A percentile compares a stretch with the other conserved stretches of the same genome.
Evolutionary conservation across 2,888 invertebrate genomes (phyloP).

Genomic region (Hypolimnas misippus): DNA sequence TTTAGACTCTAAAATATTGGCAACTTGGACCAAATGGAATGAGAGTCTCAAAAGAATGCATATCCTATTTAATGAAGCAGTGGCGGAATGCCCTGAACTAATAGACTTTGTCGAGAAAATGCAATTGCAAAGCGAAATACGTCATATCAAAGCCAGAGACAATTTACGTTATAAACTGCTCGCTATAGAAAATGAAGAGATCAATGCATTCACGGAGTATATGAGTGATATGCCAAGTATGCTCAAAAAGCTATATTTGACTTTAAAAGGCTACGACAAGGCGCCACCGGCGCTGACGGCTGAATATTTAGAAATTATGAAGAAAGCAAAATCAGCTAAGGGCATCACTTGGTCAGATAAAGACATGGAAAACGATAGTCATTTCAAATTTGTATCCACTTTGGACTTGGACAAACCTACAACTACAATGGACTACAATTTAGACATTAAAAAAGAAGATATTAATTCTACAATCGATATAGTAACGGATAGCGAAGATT

Average conservation of each 20-base stretch:
- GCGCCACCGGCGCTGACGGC: slow-evolving; percentile 81
- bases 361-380: slow-evolving; percentile 56
- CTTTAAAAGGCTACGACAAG: slow-evolving; percentile 84
- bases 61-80: slow-evolving; percentile 55
- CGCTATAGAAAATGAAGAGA: slow-evolving; percentile 76
- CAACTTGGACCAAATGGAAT: slow-evolving; percentile 63
- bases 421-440: slow-evolving; percentile 45
- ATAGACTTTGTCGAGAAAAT: slow-evolving; percentile 58
- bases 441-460: slow-evolving; percentile 46
- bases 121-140: slow-evolving; percentile 61
- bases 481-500: slow-evolving; percentile 68
- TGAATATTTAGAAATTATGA: slow-evolving; percentile 85
- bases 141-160: slow-evolving; percentile 70
- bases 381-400: slow-evolving; percentile 64
- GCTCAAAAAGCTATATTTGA: slow-evolving; percentile 83
- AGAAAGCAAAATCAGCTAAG: slow-evolving; percentile 83
- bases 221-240: slow-evolving; percentile 79
- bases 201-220: slow-evolving; percentile 77
- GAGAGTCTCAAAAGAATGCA: slow-evolving; percentile 57
- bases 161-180: slow-evolving; percentile 63
- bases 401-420: slow-evolving; percentile 64
- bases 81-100: slow-evolving; percentile 58
- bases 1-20: slow-evolving; percentile 63
- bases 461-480: slow-evolving; percentile 55
- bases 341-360: slow-evolving; percentile 85